Evolutionary conservation across 2,888 invertebrate genomes (phyloP).

Genomic region (Tetrapedia diversipes): DNA sequence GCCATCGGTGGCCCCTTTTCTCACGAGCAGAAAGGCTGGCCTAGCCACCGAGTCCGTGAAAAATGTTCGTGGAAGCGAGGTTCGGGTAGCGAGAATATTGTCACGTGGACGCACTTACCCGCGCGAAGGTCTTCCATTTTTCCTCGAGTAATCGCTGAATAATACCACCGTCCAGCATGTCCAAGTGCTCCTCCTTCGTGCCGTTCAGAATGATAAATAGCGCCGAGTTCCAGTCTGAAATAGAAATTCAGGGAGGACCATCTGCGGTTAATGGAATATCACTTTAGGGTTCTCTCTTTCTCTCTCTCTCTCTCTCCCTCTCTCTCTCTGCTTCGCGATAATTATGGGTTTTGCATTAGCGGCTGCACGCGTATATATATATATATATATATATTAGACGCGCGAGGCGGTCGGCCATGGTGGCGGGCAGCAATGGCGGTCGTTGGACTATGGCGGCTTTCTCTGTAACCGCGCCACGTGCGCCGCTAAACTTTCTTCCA

Average conservation of each 20-base stretch:
- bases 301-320: too few relatives aligned
- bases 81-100: slow-evolving; percentile 55
- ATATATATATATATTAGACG: slow-evolving; percentile 48
- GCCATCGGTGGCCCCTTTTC: too few relatives aligned
- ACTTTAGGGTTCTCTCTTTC: slow-evolving; percentile 61
- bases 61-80: slow-evolving; percentile 31
- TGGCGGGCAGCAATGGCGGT: not conserved
- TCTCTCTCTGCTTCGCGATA: slow-evolving; percentile 57
- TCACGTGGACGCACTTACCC: slow-evolving; percentile 85
- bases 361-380: too few relatives aligned
- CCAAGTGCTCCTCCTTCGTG: slow-evolving; percentile 98
- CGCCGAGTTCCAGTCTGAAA: slow-evolving; percentile 98
- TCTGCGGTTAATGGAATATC: slow-evolving; percentile 70
- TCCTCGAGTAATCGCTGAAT: slow-evolving; percentile 98
- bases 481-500: slow-evolving; percentile 52
- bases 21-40: too few relatives aligned
- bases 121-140: slow-evolving; percentile 99
- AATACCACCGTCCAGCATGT: slow-evolving; percentile 99
- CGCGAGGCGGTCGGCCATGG: not conserved
- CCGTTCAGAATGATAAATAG: slow-evolving; percentile 98
- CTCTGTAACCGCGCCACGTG: slow-evolving; percentile 53
- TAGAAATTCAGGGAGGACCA: slow-evolving; percentile 66
- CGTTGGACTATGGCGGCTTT: slow-evolving; percentile 23
- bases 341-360: slow-evolving; percentile 69
- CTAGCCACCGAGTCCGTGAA: slow-evolving; percentile 30